Conservation (phyloP, 2,888 invertebrate species). For the Drosophila koepferae region DNA sequence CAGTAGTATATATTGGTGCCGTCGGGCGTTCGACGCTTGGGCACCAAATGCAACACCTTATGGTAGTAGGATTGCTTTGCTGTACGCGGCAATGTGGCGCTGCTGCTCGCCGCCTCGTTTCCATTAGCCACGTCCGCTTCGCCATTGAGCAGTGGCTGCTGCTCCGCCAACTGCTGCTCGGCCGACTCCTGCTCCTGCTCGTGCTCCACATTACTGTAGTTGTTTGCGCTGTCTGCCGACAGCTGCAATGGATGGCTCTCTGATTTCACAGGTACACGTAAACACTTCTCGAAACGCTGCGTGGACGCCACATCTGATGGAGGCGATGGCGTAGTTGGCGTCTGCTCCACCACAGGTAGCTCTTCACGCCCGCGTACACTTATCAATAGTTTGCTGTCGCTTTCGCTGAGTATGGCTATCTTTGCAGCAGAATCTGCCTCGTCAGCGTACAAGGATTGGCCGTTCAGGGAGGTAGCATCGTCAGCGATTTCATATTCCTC, state of each 20-base stretch:
- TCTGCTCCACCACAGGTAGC: constrained; percentile 86
- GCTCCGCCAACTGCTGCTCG: constrained; percentile 9
- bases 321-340: constrained; percentile 42
- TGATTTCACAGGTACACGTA: constrained; percentile 80
- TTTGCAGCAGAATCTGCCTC: constrained; percentile 81
- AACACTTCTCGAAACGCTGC: constrained; percentile 78
- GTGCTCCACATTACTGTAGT: constrained; percentile 54
- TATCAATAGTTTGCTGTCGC: constrained; percentile 85
- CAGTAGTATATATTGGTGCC: constrained; percentile 94
- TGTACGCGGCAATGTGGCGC: constrained; percentile 79
- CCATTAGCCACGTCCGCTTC: constrained; percentile 79
- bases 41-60: constrained; percentile 87
- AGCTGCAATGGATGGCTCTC: constrained; percentile 83
- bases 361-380: constrained; percentile 90
- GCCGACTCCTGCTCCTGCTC: neutral
- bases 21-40: constrained; percentile 92
- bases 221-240: constrained; percentile 34
- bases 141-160: constrained; percentile 46
- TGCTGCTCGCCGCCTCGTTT: constrained; percentile 51
- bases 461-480: constrained; percentile 86
- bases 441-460: constrained; percentile 53
- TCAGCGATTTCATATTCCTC: constrained; percentile 87
- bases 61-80: constrained; percentile 81
- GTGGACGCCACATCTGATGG: constrained; percentile 13
- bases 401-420: constrained; percentile 86